These are phyloP conservation scores for Lomographa bimaculata DNA, from an alignment of 2,888 invertebrate genomes.

Conservation along the genomic window DNA sequence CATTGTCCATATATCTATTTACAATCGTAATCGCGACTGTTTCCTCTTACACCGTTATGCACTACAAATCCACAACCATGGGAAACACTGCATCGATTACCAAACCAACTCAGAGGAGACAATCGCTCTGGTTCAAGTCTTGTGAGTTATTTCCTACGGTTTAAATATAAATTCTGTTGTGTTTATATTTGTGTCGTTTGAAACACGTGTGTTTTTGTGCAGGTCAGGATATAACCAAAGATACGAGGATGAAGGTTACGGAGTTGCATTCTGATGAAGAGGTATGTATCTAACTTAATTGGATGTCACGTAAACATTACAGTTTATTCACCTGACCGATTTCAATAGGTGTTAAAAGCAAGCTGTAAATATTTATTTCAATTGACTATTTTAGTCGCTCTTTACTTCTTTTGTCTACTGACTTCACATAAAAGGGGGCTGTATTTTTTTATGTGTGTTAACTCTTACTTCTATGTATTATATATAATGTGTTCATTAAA, in stretches of 20 bases:
- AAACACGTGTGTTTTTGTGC: slow-evolving; percentile 55
- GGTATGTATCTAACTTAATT: no score
- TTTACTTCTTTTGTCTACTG: no score
- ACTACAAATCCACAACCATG: slow-evolving; percentile 54
- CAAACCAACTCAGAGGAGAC: slow-evolving; percentile 51
- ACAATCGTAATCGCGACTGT: slow-evolving; percentile 23
- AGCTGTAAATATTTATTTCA: no score
- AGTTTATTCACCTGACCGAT: no score
- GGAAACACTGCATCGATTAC: slow-evolving; percentile 64
- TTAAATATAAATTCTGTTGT: slow-evolving; percentile 33
- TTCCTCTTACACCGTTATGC: slow-evolving; percentile 58
- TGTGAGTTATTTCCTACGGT: slow-evolving; percentile 64
- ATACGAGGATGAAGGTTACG: slow-evolving; percentile 77
- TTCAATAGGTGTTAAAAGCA: no score
- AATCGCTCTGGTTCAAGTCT: slow-evolving; percentile 58
- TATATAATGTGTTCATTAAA: no score
- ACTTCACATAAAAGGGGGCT: no score
- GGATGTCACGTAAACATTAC: no score
- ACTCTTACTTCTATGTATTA: no score
- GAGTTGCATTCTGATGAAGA: slow-evolving; percentile 76
- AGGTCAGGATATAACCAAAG: slow-evolving; percentile 81
- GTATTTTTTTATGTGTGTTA: no score
- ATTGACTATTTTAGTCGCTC: no score
- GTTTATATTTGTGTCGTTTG: slow-evolving; percentile 53
- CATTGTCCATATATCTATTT: slow-evolving; percentile 36